Base-by-base conservation (phyloP, 2,113 vertebrate genomes). In the Andinoacara biseriatus region DNA sequence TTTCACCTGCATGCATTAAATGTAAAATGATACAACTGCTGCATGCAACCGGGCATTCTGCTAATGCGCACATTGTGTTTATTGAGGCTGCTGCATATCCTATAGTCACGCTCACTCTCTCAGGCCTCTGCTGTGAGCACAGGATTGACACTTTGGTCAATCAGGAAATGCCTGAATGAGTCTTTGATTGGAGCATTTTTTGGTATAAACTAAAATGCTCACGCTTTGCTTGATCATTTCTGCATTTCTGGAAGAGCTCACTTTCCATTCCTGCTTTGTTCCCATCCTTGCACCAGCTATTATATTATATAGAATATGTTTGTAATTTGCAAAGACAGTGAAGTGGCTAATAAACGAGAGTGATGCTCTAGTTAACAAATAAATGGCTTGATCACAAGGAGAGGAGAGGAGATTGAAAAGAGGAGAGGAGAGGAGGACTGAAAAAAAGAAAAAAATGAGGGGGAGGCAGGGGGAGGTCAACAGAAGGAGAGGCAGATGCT, bases 401-500 rank as follows among this genome's bases (percentile, higher is more conserved):
- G 80, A 69, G 78, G 77, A 20, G 38, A 78, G 58, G 43, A 58
- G 76, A 20, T 69, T 35, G 59, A 31, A 54, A 75, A 52, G 58
- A 72, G 29, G 80, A 59, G 35, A 86, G 58, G 59, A 61, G 35
- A 59, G 40, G 58, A 78, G 43, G 78, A 67, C 18, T 61, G 49
- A 46, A 52, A 83, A 69, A 74, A 54, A 35, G 26, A 22, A 20
- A 60, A 62, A 76, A 83, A 61, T 24, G 78, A 58, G 80, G 85
- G 77, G 86, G 90, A 84, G 75, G 82, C 49, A 10, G 14, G 6
- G 90, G 74, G 72, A 80, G 87, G 87, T 95, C 90, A 91, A 94
- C 95, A 97, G 95, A 96, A 95, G 95, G 95, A 95, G 86, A 94
- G 90, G 86, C 94, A 95, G 92, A 94, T 89, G 86, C 87, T 94